Evolutionary conservation across 2,888 invertebrate genomes (phyloP), one percentile per base, ranked within the genome.

Genomic region (Perizoma affinitatum): DNA sequence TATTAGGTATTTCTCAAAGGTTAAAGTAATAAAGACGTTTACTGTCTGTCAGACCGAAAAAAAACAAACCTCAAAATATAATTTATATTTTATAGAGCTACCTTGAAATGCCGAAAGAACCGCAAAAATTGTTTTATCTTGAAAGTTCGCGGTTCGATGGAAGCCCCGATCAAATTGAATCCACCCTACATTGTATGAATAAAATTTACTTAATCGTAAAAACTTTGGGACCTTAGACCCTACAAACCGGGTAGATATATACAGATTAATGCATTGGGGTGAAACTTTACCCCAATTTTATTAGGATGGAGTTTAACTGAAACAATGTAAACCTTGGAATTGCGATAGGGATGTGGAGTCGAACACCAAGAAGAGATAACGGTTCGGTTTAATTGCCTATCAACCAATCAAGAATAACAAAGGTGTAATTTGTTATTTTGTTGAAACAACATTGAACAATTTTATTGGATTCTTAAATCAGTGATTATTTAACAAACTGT

Each of bases 191-290:
- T 76, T 82, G 79, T 83, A 88, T 88, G 87, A 88, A 90, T 89
- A 84, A 84, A 86, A 79, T 86, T 87, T 87, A 83, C 80, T 79
- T 81, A 82, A 84, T 83, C 83, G 83, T 79, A 80, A 83, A 83
- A 83, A 82, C 74, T 82, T 82, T 72, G 72, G 67, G 65, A 66
- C 71, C 72, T 68, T 69, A 61, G 54, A 54, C 56, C 61, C 62
- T 52, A 48, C 56, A 49, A 45, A 47, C 53, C 46, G 50, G 49
- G 50, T 46, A 53, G 55, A 38, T 50, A 51, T 54, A 35, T 58
- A 59, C 67, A 64, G 69, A 67, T 63, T 70, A 70, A 70, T 68
- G 66, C 65, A 66, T 57, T 47, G 62, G 69, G 65, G 64, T 53
- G 60, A 54, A 65, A 65, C 65, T 68, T 65, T 51, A 63, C 54